These are phyloP conservation scores for Parauchenoglanis ngamensis DNA, from an alignment of 2,797 vertebrate genomes.

Conservation along the genomic window DNA sequence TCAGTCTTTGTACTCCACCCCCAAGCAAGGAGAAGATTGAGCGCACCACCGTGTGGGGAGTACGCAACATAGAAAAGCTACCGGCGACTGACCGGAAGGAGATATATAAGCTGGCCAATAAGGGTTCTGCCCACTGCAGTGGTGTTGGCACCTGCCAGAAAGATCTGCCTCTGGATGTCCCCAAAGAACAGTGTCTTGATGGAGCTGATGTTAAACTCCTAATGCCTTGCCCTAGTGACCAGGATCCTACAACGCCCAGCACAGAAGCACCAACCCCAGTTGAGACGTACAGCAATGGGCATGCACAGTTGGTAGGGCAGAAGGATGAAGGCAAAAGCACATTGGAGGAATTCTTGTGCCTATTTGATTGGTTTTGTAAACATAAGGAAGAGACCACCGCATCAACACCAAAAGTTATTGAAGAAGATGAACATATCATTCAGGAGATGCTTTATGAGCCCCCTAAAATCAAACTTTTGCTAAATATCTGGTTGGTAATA, in stretches of 20 bases:
- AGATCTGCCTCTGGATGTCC: slow-evolving; percentile 73
- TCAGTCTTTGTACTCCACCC: slow-evolving; percentile 89
- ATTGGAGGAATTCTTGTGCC: slow-evolving; percentile 68
- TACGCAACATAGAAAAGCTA: slow-evolving; percentile 67
- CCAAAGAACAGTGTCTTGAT: slow-evolving; percentile 77
- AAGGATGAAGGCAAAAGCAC: slow-evolving; percentile 66
- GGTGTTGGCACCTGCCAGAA: slow-evolving; percentile 67
- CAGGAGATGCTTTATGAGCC: slow-evolving; percentile 91
- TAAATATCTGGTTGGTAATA: slow-evolving; percentile 84
- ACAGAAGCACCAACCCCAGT: slow-evolving; percentile 83
- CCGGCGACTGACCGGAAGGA: slow-evolving; percentile 70
- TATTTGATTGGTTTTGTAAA: slow-evolving; percentile 88
- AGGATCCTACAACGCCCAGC: slow-evolving; percentile 76
- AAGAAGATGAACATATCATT: slow-evolving; percentile 79
- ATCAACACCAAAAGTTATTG: slow-evolving; percentile 68
- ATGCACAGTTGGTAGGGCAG: slow-evolving; percentile 73
- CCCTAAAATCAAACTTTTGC: slow-evolving; percentile 82
- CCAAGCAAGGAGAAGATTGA: slow-evolving; percentile 83
- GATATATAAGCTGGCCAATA: slow-evolving; percentile 71
- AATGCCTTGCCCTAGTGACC: slow-evolving; percentile 75
- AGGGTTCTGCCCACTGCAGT: slow-evolving; percentile 62
- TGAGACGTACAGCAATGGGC: slow-evolving; percentile 80
- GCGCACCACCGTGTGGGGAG: slow-evolving; percentile 91
- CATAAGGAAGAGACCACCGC: slow-evolving; percentile 76
- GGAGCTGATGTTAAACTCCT: slow-evolving; percentile 84